These are phyloP conservation scores for Acridotheres tristis DNA, from an alignment of 2,797 vertebrate species.

Conservation along the genomic window DNA sequence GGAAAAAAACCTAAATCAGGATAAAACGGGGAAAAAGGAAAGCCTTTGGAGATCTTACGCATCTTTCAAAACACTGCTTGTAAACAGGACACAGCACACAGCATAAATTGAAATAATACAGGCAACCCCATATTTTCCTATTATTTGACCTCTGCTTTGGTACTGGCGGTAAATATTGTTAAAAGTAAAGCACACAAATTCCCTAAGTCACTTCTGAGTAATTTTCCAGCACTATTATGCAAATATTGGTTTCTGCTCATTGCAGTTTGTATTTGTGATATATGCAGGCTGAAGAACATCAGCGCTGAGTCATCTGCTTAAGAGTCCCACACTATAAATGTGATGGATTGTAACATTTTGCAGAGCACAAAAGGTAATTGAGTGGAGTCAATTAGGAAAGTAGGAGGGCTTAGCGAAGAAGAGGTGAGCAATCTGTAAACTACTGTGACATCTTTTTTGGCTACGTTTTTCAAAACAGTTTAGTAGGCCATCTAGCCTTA, in stretches of 20 bases:
- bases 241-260: slow-evolving; percentile 39
- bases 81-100: not conserved
- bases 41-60: not conserved
- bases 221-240: slow-evolving; percentile 30
- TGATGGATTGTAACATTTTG: slow-evolving; percentile 56
- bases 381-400: slow-evolving; percentile 58
- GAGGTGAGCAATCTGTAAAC: slow-evolving; percentile 15
- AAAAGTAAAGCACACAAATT: not conserved
- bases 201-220: not conserved
- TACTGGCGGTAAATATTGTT: not conserved
- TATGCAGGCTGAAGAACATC: not conserved
- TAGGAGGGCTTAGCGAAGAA: slow-evolving; percentile 24
- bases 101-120: not conserved
- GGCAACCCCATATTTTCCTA: not conserved
- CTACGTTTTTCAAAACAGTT: not conserved
- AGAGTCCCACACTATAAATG: slow-evolving; percentile 23
- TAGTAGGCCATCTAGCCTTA: not conserved
- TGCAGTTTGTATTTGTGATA: not conserved
- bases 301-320: slow-evolving; percentile 45
- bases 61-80: not conserved
- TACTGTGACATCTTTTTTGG: not conserved
- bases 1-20: not conserved
- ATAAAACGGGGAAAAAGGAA: not conserved
- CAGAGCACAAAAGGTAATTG: slow-evolving; percentile 43
- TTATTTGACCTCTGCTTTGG: slow-evolving; percentile 9